Conservation (phyloP, 2,888 invertebrate species). For the Drosophila mimica region DNA sequence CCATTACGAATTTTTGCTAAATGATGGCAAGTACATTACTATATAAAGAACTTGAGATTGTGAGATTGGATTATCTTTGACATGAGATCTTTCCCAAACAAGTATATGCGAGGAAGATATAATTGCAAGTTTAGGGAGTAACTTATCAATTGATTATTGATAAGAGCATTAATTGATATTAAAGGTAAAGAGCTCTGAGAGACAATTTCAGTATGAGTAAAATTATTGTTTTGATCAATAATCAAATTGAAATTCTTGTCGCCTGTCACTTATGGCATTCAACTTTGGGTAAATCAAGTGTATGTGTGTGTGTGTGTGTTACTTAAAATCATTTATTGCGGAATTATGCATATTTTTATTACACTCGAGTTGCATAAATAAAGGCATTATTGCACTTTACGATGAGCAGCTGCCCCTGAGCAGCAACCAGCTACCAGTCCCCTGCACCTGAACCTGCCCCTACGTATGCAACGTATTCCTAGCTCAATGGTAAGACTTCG, state of each 20-base stretch:
- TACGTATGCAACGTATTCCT: constrained; percentile 9
- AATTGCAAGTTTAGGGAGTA: too few species aligned
- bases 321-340: constrained; percentile 79
- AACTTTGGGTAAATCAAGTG: constrained; percentile 39
- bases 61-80: neutral
- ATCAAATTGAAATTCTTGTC: constrained; percentile 54
- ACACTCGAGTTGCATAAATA: constrained; percentile 79
- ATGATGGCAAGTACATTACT: neutral
- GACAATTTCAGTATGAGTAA: neutral
- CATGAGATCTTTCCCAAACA: neutral
- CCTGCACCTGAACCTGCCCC: neutral
- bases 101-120: too few species aligned
- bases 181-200: neutral
- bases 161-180: neutral
- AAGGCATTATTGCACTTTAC: constrained; percentile 79
- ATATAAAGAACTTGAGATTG: neutral
- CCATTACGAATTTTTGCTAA: neutral
- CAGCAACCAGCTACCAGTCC: constrained; percentile 18
- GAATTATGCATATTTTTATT: constrained; percentile 80
- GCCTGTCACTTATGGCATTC: constrained; percentile 58
- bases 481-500: constrained; percentile 45
- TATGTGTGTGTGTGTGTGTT: constrained; percentile 52
- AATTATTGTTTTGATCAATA: constrained; percentile 20
- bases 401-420: constrained; percentile 73
- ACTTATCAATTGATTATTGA: neutral